Conservation (phyloP, 2,888 invertebrate genomes). For the Eutolmus rufibarbis region DNA sequence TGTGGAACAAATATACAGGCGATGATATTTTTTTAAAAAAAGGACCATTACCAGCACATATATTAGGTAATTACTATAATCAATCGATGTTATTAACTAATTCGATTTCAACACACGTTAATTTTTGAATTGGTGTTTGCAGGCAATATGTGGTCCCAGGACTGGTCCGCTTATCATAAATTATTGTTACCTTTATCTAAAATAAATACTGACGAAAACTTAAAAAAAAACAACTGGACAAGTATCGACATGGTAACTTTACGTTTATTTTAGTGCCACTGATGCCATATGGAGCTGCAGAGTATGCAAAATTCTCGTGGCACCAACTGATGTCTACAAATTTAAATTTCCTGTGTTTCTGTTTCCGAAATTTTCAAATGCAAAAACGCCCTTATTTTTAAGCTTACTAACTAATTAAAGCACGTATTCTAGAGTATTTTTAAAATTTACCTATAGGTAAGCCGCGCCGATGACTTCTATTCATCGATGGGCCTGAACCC, state of each 20-base stretch:
- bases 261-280: background rate
- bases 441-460: slow-evolving; percentile 48
- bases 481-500: slow-evolving; percentile 70
- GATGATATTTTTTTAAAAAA: slow-evolving; percentile 65
- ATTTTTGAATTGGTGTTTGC: slow-evolving; percentile 40
- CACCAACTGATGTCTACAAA: no score
- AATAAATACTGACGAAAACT: slow-evolving; percentile 65
- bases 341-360: no score
- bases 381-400: no score
- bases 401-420: no score
- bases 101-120: background rate
- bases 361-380: no score
- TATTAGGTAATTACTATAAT: slow-evolving; percentile 65
- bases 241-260: slow-evolving; percentile 67
- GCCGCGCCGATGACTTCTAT: slow-evolving; percentile 73
- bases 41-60: slow-evolving; percentile 74
- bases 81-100: background rate
- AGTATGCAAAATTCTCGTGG: no score
- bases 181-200: slow-evolving; percentile 65
- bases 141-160: slow-evolving; percentile 77
- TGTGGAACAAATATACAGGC: slow-evolving; percentile 67
- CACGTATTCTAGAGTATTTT: background rate
- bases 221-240: slow-evolving; percentile 66
- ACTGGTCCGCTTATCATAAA: slow-evolving; percentile 70
- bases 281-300: no score